phyloP scores from a whole-genome alignment of 2,113 vertebrate genomes.

The Phrynosoma blainvillii region DNA sequence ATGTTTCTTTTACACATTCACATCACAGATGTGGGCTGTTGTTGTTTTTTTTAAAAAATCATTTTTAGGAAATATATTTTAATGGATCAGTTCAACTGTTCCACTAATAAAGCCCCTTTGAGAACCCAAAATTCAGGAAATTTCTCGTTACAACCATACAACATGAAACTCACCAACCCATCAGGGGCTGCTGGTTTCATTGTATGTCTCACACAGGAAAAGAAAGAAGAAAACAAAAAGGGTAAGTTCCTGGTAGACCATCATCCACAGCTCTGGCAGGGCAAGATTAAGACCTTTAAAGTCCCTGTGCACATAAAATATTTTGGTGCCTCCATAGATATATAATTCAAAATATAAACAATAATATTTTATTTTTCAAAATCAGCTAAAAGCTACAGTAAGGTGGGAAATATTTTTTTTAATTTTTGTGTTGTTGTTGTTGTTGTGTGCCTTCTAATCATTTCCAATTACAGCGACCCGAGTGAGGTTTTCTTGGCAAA shows the following conservation, averaged over 20 bases:
- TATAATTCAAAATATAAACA: no score
- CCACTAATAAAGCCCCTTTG: background rate
- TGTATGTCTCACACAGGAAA: background rate
- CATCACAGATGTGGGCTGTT: background rate
- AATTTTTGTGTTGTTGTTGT: no score
- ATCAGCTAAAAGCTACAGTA: no score
- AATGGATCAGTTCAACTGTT: background rate
- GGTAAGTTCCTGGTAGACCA: background rate
- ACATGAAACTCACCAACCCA: background rate
- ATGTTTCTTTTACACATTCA: background rate
- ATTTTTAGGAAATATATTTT: background rate
- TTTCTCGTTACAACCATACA: background rate
- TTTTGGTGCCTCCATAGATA: no score
- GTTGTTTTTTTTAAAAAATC: background rate
- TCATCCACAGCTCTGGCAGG: background rate
- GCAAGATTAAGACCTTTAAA: no score
- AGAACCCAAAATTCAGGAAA: background rate
- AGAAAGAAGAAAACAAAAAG: background rate
- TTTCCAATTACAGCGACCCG: no score
- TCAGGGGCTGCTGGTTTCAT: background rate
- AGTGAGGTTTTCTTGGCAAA: no score
- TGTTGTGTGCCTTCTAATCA: no score
- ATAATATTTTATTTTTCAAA: no score
- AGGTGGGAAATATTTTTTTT: no score
- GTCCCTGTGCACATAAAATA: no score